Base-by-base conservation (phyloP, 2,888 invertebrate genomes). In the Glaucopsyche alexis region DNA sequence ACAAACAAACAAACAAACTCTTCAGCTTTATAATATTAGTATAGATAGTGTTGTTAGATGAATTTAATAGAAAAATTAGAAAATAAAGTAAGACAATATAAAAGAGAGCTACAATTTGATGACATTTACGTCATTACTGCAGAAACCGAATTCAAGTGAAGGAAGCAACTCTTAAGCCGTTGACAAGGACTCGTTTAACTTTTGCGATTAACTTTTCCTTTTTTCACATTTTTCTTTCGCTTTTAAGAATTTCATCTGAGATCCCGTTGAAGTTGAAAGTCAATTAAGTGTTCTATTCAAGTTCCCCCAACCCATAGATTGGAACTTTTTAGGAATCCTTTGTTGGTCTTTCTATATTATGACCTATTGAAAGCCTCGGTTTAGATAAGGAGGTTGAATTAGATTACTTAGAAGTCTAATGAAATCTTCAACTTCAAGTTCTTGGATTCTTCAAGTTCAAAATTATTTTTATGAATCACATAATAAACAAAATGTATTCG, bases 101-200 rank as follows among this genome's bases (percentile, higher is more conserved):
- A 29, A 52, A 8, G 16, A 47, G 13, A 55, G 0, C 55, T 19
- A 55, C 19, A 55, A 49, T 38, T 69, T 19, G 69, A 52, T 67
- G 60, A 66, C 42, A n/a, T 40, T 73, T 45, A 55, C 70, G 67
- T 73, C 72, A 76, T 77, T 75, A 80, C 75, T 78, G 76, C 78
- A 71, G 76, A 77, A 78, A 78, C 77, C 76, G 78, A 81, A 79
- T 77, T 80, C 74, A 47, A 67, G 72, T 50, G 72, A 67, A 67
- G 72, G 74, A 78, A 86, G 87, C 87, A 84, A 82, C 80, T 76
- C 78, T 80, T 79, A 79, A 82, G 79, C 79, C 82, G 85, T 83
- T 85, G 87, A 87, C 87, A 87, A 85, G 81, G 78, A 79, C 83
- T 85, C 83, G 83, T 84, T 84, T 80, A 88, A 88, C 85, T 87